Evolutionary conservation across 1,140 invertebrate genomes (phyloP).

Genomic region (Belonocnema kinseyi): DNA sequence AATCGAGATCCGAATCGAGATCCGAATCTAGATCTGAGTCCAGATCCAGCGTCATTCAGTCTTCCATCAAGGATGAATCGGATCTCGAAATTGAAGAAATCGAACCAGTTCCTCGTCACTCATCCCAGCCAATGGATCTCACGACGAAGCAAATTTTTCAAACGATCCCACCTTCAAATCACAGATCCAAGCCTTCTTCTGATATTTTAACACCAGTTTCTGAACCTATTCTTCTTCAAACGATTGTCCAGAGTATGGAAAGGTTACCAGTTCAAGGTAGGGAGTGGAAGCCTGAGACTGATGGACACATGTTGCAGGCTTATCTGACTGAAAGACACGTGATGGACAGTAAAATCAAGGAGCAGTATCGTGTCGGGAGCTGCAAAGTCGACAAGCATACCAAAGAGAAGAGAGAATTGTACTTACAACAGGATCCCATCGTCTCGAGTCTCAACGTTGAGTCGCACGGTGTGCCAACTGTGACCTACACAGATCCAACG

Average conservation of each 20-base stretch:
- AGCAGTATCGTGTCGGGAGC: slow-evolving; percentile 70
- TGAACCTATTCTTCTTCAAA: slow-evolving; percentile 79
- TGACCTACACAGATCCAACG: slow-evolving; percentile 63
- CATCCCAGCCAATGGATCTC: slow-evolving; percentile 78
- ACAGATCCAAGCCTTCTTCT: slow-evolving; percentile 56
- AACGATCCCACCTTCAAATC: slow-evolving; percentile 56
- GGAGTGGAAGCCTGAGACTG: slow-evolving; percentile 77
- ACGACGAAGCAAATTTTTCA: slow-evolving; percentile 74
- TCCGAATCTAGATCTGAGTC: slow-evolving; percentile 32
- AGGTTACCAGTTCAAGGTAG: slow-evolving; percentile 76
- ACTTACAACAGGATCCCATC: slow-evolving; percentile 47
- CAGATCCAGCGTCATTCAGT: slow-evolving; percentile 60
- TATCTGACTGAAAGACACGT: slow-evolving; percentile 87
- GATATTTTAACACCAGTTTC: slow-evolving; percentile 80
- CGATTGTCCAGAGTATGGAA: slow-evolving; percentile 80
- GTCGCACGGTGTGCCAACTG: slow-evolving; percentile 49
- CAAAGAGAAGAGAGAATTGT: slow-evolving; percentile 61
- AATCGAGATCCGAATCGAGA: too few relatives aligned
- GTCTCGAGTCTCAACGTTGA: slow-evolving; percentile 46
- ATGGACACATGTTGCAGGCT: slow-evolving; percentile 81
- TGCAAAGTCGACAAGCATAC: slow-evolving; percentile 53
- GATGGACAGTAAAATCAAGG: slow-evolving; percentile 85
- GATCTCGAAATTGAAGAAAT: slow-evolving; percentile 55
- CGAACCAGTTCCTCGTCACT: slow-evolving; percentile 36
- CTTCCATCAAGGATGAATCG: slow-evolving; percentile 57